phyloP scores from a whole-genome alignment of 2,888 invertebrate species.

The Troides aeacus region DNA sequence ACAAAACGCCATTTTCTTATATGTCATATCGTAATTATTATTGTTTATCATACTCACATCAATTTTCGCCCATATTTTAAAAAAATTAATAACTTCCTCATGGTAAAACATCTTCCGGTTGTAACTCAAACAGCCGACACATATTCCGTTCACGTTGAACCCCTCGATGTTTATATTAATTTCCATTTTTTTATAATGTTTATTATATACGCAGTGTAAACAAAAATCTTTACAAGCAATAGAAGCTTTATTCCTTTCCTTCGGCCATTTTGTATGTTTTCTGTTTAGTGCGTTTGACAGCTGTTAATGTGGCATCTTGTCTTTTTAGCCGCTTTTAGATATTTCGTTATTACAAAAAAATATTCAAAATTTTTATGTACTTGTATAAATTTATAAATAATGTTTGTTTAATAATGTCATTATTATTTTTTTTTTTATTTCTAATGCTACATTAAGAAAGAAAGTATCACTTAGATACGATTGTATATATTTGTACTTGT shows the following conservation, averaged over 20 bases:
- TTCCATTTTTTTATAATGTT: slow-evolving; percentile 58
- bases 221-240: slow-evolving; percentile 43
- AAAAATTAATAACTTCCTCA: slow-evolving; percentile 57
- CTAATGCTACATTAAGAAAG: no score
- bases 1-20: neutral
- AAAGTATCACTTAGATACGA: no score
- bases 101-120: slow-evolving; percentile 66
- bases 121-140: slow-evolving; percentile 71
- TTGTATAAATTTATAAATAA: no score
- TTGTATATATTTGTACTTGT: no score
- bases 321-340: neutral
- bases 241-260: slow-evolving; percentile 70
- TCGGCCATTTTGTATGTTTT: slow-evolving; percentile 62
- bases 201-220: slow-evolving; percentile 23
- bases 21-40: slow-evolving; percentile 9
- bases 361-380: no score
- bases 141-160: slow-evolving; percentile 73
- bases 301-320: neutral
- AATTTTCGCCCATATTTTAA: slow-evolving; percentile 59
- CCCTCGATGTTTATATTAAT: slow-evolving; percentile 75
- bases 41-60: slow-evolving; percentile 55
- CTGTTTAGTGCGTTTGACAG: slow-evolving; percentile 10
- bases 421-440: no score
- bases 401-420: no score
- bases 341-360: no score